Base-by-base conservation (phyloP, 1,140 invertebrate species). In the Drosophila orena region DNA sequence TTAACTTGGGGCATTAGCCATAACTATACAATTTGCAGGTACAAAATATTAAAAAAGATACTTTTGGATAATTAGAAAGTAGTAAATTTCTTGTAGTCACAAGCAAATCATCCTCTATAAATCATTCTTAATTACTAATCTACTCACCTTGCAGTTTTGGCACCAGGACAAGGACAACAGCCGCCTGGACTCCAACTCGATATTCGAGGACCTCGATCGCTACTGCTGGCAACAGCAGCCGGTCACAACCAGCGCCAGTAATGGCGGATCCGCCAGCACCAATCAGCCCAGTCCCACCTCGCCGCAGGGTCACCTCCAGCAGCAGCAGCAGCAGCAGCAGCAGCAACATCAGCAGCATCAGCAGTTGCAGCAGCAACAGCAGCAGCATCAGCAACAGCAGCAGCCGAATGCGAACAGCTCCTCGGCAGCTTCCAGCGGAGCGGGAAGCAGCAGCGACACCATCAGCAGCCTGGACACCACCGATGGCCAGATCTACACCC, bases 151-250 rank as follows among this genome's bases (percentile, higher is more conserved):
- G 0, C 94, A 94, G 79, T 95, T 96, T 71, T 96, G 96, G 96
- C 94, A 94, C 73, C 93, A 94, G 12, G 95, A 95, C 69, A 95
- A 96, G 92, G 93, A 96, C 92, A 93, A 73, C 53, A 93, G 95
- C 88, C 92, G 95, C 85, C 92, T 96, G 84, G 94, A 97, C 93
- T 94, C 94, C 20, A 91, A 54, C 55, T 94, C 95, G 34, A 95
- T 97, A 53, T 93, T 97, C 70, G 96, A 97, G 91, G 96, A 97
- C 90, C 93, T 97, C 34, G 96, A 96, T 90, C 96, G 96, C 79
- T 96, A 95, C 91, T 96, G 95, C 78, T 97, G 96, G 96, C 95
- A 93, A 57, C 94, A 94, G 91, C 94, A 95, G 47, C 93, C 93
- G 24, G 93, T 94, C 58, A 93, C 93, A n/a, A 91, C 93, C 30